A percentile compares a stretch with the other conserved stretches of the same genome.
Evolutionary conservation across 2,888 invertebrate species (phyloP).

Genomic region (Eupithecia insigniata): DNA sequence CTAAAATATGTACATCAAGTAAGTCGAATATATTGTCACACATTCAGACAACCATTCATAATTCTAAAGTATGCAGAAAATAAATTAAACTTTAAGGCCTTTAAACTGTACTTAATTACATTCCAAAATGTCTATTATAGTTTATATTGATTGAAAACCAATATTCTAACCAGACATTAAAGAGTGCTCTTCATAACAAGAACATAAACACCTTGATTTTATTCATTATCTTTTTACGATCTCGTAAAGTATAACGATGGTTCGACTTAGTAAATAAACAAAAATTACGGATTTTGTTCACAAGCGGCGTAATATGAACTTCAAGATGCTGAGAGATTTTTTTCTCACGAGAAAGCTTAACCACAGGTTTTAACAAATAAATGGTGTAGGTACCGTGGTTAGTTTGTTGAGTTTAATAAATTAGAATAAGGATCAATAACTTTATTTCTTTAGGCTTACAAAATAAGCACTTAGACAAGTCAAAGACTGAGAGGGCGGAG

Average conservation of each 20-base stretch:
- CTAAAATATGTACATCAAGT: no score
- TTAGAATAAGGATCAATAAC: no score
- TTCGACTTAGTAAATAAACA: conserved; percentile 44
- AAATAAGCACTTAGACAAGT: no score
- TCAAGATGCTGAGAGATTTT: conserved; percentile 20
- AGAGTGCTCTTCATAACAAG: conserved; percentile 30
- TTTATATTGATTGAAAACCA: conserved; percentile 19
- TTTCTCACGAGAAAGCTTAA: neutral
- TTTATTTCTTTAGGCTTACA: no score
- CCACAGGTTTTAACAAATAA: neutral
- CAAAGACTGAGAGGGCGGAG: no score
- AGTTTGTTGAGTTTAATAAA: no score
- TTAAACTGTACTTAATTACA: neutral
- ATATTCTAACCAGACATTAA: conserved; percentile 25
- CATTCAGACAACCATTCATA: neutral
- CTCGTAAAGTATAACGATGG: conserved; percentile 43
- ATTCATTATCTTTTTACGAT: conserved; percentile 40
- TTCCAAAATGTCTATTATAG: neutral
- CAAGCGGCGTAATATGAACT: conserved; percentile 24
- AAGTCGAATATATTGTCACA: neutral
- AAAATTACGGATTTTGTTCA: conserved; percentile 31
- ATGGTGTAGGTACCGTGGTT: neutral
- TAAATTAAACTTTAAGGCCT: neutral
- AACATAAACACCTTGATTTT: conserved; percentile 43
- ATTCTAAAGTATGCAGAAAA: no score